Percentiles rank a stretch among this genome's conserved stretches.
Evolutionary conservation across 2,113 vertebrate species (phyloP).

Genomic region (Pterocles orientalis): DNA sequence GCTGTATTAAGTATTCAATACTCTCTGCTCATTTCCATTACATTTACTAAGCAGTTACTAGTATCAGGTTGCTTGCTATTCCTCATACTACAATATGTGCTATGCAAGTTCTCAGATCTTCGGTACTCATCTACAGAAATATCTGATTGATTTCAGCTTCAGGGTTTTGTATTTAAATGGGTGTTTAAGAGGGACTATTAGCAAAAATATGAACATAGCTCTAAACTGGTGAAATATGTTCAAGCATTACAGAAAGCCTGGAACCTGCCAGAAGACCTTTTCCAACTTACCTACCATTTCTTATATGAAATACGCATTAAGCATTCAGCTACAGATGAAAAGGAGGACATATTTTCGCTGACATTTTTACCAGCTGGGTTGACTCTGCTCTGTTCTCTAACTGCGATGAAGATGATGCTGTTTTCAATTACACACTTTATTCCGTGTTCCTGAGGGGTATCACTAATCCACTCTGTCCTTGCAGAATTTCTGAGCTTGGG

Average conservation of each 20-base stretch:
- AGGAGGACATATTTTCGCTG: background rate
- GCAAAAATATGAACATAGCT: background rate
- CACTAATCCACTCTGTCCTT: background rate
- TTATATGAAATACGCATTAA: background rate
- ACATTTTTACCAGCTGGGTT: background rate
- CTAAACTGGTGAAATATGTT: background rate
- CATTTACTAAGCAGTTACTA: background rate
- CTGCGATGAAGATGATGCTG: background rate
- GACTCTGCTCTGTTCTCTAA: background rate
- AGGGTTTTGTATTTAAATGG: background rate
- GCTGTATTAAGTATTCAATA: background rate
- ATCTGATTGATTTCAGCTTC: background rate
- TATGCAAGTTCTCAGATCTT: background rate
- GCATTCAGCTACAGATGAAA: background rate
- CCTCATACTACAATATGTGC: background rate
- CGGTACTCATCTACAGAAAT: background rate
- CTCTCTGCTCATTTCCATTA: background rate
- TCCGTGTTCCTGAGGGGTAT: background rate
- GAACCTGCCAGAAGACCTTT: background rate
- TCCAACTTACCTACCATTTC: background rate
- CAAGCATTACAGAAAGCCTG: background rate
- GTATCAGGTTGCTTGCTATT: background rate
- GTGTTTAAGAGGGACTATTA: background rate
- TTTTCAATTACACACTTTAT: background rate
- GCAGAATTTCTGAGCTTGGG: background rate